Evolutionary conservation across 2,888 invertebrate genomes (phyloP), one percentile per base, ranked within the genome.

Genomic region (Platycnemis pennipes): DNA sequence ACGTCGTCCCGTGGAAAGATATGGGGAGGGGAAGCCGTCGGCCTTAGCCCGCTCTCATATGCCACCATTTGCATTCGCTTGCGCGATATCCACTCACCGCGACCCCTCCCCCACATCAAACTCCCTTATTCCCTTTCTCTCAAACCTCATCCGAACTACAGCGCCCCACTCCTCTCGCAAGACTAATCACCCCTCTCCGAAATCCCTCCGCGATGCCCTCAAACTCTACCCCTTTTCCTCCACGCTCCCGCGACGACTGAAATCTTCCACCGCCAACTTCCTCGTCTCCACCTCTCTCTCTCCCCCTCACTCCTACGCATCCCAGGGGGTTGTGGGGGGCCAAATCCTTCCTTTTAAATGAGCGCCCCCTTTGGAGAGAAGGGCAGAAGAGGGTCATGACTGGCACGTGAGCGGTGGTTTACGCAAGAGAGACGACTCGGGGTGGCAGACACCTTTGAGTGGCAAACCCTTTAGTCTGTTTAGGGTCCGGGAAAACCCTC

Each of bases 11-110:
- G 77, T 8, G 69, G 31, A 22, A 69, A 31, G 31, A 69, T n/a
- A 7, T 69, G 31, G 63, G 19, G 63, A 26, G 63, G 63, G 22
- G 19, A 63, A 26, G 26, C 26, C 63, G 63, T 63, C 63, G 63
- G n/a, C 77, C 77, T 31, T 37, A 77, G 22, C 77, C 37, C n/a
- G 26, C 63, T 77, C 77, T 77, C 77, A 77, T 77, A 37, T 37
- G 37, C 77, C 77, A 37, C 77, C 77, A 77, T 77, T 77, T 77
- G 77, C 77, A 77, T 77, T 77, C 63, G 63, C 63, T n/a, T 77
- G 77, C 37, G 77, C 37, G 11, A 77, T 37, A 22, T 26, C 63
- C 63, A 26, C 63, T 26, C 63, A 7, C 5, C 26, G 7, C 77
- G 31, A 11, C 69, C 69, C 77, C 37, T 11, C 16, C 31, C 37